phyloP scores from a whole-genome alignment of 2,113 vertebrate species.

The Rhinichthys klamathensis region DNA sequence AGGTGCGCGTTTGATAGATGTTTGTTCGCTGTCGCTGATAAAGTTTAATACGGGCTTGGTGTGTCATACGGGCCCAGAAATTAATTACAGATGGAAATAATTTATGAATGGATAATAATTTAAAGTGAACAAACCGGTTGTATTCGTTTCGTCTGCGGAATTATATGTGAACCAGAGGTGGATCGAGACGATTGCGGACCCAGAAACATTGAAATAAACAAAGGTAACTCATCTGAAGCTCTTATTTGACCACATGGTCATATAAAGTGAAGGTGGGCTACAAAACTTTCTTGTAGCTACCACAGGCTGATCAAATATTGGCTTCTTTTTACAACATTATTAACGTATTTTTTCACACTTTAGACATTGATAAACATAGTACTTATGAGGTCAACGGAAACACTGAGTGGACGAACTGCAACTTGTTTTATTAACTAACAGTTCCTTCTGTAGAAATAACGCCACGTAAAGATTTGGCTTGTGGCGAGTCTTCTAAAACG shows the following conservation, averaged over 20 bases:
- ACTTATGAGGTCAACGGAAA: no score
- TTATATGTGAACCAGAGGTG: background rate
- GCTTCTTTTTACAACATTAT: background rate
- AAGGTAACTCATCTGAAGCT: background rate
- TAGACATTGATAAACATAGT: background rate
- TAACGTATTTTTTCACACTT: background rate
- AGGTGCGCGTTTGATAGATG: background rate
- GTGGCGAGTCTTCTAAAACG: background rate
- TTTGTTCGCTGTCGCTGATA: background rate
- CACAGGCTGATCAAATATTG: background rate
- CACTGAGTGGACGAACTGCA: background rate
- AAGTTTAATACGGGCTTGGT: background rate
- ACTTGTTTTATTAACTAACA: background rate
- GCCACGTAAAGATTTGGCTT: background rate
- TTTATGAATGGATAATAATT: background rate
- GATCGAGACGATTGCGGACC: background rate
- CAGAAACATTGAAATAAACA: background rate
- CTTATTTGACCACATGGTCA: background rate
- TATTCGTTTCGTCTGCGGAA: background rate
- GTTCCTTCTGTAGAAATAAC: background rate
- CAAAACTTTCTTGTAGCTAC: background rate
- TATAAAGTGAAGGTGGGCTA: background rate
- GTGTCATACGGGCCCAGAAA: background rate
- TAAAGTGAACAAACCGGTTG: background rate
- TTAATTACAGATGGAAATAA: background rate